Conservation (phyloP, 92 coral and sea anemone species). For the Chrysogorgia sp. region DNA sequence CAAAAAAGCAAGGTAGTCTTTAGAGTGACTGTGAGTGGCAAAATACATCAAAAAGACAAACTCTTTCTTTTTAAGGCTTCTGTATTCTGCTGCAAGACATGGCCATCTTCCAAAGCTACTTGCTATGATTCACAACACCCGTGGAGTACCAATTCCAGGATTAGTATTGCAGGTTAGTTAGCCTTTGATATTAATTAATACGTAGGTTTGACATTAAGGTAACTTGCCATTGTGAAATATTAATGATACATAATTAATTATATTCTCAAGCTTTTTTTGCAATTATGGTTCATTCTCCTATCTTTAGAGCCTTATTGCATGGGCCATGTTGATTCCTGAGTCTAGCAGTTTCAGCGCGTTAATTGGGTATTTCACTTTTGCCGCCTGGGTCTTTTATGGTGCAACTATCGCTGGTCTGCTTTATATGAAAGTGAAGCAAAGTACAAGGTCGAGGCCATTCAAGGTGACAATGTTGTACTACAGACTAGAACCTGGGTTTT, state of each 20-base stretch:
- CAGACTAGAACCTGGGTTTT: not conserved
- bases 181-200: too few relatives aligned
- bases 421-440: conserved; percentile 60
- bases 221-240: too few relatives aligned
- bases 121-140: conserved; percentile 87
- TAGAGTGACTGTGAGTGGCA: too few relatives aligned
- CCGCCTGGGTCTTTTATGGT: conserved; percentile 73
- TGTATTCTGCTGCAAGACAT: conserved; percentile 78
- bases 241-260: too few relatives aligned
- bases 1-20: too few relatives aligned
- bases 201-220: too few relatives aligned
- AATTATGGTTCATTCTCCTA: too few relatives aligned
- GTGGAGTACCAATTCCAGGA: conserved; percentile 82
- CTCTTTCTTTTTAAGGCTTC: conserved; percentile 53
- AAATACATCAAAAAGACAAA: too few relatives aligned
- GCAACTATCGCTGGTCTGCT: conserved; percentile 60
- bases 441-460: conserved; percentile 55
- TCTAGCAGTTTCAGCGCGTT: conserved; percentile 63
- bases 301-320: conserved; percentile 56
- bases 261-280: too few relatives aligned
- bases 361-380: conserved; percentile 68
- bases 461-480: conserved; percentile 52
- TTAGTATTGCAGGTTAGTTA: conserved; percentile 67
- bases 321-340: conserved; percentile 70
- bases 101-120: conserved; percentile 78